A percentile compares a stretch with the other conserved stretches of the same genome.
Evolutionary conservation across 2,888 invertebrate genomes (phyloP).

Genomic region (Zele albiditarsus): DNA sequence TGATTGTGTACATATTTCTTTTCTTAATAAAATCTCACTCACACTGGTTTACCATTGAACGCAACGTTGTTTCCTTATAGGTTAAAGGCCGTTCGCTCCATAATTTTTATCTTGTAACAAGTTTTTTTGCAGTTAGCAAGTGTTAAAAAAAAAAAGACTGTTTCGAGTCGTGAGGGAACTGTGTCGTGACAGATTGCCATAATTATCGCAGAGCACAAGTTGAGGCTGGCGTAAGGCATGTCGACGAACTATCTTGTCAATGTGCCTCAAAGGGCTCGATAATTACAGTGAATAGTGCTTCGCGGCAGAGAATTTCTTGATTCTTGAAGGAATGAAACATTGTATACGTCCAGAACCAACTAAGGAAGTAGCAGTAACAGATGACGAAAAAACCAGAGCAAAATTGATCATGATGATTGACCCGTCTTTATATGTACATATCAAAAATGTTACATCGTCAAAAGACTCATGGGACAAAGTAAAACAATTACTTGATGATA

Average conservation of each 20-base stretch:
- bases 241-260: background rate
- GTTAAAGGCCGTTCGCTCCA: too few species aligned
- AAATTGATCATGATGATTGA: background rate
- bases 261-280: slow-evolving; percentile 2
- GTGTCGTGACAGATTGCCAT: too few species aligned
- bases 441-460: background rate
- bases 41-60: too few species aligned
- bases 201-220: too few species aligned
- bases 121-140: too few species aligned
- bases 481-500: background rate
- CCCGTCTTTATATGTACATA: slow-evolving; percentile 1
- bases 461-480: background rate
- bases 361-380: background rate
- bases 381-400: slow-evolving; percentile 5
- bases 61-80: too few species aligned
- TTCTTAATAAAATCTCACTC: too few species aligned
- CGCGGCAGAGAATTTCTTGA: background rate
- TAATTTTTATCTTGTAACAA: too few species aligned
- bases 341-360: background rate
- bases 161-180: too few species aligned
- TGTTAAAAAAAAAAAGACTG: too few species aligned
- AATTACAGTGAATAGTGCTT: slow-evolving; percentile 14
- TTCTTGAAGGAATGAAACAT: background rate
- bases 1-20: too few species aligned
- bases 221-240: background rate